Evolutionary conservation across 1,140 invertebrate species (phyloP).

Genomic region (Cotesia vestalis): DNA sequence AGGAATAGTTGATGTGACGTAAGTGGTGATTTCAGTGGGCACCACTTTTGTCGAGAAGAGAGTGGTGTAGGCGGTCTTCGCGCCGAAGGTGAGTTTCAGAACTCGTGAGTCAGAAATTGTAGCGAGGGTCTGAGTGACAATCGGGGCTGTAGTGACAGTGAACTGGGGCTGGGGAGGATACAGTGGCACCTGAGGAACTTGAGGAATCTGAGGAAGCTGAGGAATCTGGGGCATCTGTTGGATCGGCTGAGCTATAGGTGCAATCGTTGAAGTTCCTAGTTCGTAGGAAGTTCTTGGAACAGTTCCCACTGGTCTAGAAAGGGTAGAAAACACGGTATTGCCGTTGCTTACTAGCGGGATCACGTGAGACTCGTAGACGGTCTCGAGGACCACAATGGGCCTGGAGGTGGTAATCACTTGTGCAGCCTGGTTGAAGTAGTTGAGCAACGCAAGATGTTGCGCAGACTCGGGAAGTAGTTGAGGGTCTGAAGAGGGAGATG

Average conservation of each 20-base stretch:
- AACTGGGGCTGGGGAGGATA: constrained; percentile 74
- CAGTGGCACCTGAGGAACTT: constrained; percentile 64
- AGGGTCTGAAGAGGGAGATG: constrained; percentile 57
- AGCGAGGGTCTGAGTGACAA: constrained; percentile 81
- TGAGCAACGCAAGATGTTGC: constrained; percentile 77
- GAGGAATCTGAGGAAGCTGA: constrained; percentile 39
- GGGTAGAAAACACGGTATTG: constrained; percentile 78
- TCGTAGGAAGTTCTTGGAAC: constrained; percentile 77
- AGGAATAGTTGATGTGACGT: constrained; percentile 80
- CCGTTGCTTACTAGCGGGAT: constrained; percentile 79
- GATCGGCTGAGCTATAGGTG: constrained; percentile 57
- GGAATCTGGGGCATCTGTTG: constrained; percentile 63
- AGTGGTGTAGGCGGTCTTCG: constrained; percentile 87
- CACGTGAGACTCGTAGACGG: constrained; percentile 82
- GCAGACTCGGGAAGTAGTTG: constrained; percentile 76
- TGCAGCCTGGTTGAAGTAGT: constrained; percentile 76
- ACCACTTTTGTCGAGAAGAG: constrained; percentile 85
- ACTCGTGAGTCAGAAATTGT: constrained; percentile 84
- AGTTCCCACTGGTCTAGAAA: constrained; percentile 78
- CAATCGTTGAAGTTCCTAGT: constrained; percentile 75
- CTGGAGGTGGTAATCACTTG: constrained; percentile 80
- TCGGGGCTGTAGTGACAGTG: constrained; percentile 81
- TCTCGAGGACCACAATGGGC: constrained; percentile 78
- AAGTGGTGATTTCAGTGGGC: constrained; percentile 83
- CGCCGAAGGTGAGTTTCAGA: constrained; percentile 86